These are phyloP conservation scores for Fratercula arctica DNA, from an alignment of 2,797 vertebrate species.

Conservation along the genomic window DNA sequence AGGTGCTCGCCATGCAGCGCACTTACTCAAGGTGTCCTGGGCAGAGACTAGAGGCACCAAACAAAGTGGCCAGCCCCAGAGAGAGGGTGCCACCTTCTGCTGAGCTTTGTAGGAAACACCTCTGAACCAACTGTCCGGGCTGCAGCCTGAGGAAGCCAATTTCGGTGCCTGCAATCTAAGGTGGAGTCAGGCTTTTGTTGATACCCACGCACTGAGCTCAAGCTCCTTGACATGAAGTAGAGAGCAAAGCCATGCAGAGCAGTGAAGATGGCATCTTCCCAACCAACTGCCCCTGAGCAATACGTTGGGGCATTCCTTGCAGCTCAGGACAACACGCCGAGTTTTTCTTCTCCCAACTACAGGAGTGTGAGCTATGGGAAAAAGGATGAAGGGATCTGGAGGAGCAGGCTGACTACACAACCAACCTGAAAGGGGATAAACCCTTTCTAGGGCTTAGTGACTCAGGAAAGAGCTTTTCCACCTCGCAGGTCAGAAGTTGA, in stretches of 20 bases:
- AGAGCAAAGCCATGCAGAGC: neutral
- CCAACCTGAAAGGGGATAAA: neutral
- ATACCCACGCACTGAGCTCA: neutral
- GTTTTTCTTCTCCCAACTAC: neutral
- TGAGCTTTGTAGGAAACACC: neutral
- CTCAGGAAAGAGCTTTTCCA: neutral
- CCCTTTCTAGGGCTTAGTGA: neutral
- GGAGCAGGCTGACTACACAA: neutral
- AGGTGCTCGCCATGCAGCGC: neutral
- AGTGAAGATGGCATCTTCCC: neutral
- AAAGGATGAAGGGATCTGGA: neutral
- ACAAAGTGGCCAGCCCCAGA: neutral
- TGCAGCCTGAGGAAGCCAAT: neutral
- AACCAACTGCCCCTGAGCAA: neutral
- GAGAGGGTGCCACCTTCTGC: neutral
- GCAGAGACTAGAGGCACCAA: neutral
- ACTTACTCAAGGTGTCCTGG: neutral
- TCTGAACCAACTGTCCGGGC: neutral
- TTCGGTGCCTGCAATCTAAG: neutral
- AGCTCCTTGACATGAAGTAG: neutral
- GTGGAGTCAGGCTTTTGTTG: neutral
- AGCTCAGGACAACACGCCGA: neutral
- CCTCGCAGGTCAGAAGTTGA: neutral
- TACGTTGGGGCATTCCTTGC: neutral
- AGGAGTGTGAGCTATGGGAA: neutral